phyloP scores from a whole-genome alignment of 2,888 invertebrate species.

The Nephrocerus scutellatus region DNA sequence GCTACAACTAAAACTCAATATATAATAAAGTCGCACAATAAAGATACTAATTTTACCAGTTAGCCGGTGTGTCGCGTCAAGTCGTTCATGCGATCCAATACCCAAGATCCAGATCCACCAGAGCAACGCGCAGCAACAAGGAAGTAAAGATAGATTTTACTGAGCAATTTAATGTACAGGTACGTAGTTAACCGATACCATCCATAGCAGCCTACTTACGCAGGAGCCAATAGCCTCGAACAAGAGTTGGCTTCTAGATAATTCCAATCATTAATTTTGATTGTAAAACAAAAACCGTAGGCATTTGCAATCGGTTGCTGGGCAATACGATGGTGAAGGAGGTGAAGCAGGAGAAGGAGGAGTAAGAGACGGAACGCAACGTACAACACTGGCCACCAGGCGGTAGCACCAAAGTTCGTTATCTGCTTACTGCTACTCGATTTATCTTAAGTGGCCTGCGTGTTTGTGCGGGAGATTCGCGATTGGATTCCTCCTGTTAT shows the following conservation, averaged over 20 bases:
- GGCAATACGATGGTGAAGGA: no score
- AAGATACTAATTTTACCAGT: constrained; percentile 2
- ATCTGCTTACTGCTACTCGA: no score
- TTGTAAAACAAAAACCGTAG: constrained; percentile 29
- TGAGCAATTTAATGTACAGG: neutral
- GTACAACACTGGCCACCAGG: no score
- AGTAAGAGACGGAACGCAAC: no score
- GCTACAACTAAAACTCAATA: neutral
- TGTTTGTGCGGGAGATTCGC: no score
- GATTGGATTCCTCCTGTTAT: no score
- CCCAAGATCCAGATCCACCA: neutral
- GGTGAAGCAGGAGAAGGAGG: no score
- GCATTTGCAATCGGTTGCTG: constrained; percentile 3
- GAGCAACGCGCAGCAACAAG: neutral
- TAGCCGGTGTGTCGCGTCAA: neutral
- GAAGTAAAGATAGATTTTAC: constrained; percentile 3
- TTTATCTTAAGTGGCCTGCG: no score
- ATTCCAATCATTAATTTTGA: constrained; percentile 43
- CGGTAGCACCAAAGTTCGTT: no score
- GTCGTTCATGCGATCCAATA: no score
- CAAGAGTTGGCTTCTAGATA: constrained; percentile 34
- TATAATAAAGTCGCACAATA: no score
- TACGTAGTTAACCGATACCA: neutral
- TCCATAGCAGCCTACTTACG: neutral
- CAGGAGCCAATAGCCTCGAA: constrained; percentile 1